Base-by-base conservation (phyloP, 23 tunicate species). In the Aplidium turbinatum region DNA sequence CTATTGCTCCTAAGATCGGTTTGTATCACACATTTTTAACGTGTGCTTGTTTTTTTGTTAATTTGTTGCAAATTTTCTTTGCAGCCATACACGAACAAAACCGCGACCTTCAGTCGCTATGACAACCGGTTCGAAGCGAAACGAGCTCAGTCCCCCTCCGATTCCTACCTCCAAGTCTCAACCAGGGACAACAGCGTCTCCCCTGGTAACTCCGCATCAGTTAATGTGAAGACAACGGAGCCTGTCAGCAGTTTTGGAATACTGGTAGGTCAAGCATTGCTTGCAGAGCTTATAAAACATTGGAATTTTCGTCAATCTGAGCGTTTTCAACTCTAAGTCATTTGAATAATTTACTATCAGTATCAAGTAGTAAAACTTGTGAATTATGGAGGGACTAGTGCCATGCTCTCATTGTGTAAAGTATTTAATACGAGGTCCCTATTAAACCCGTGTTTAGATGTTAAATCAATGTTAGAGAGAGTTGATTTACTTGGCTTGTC, bases 131-230 rank as follows among this genome's bases (percentile, higher is more conserved):
- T 87, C 87, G 28, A 30, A 4, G 81, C 76, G 26, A 30, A 62
- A 0, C 76, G 85, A 11, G 87, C 81, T 0, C 39, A 52, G 4
- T 90, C 97, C 4, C 89, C 89, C 11, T 90, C 97, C 0, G 35
- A 72, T 31, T 65, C 89, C 40, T 90, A 62, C 48, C 71, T 90
- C 5, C 89, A 90, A 77, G 63, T 90, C 38, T 35, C 82, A 4
- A 90, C 89, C 1, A 32, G 34, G 31, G 72, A 76, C 2, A 83
- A 40, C 25, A 70, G 34, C 29, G 46, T 82, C 35, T 30, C 56
- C 3, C 81, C 84, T 25, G 97, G 85, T 4, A 56, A 72, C 2
- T 20, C 3, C 1, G 85, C 89, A 5, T 21, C 23, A 5, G 67
- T 90, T 0, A 51, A 33, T 16, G 62, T 90, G 27, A 76, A 85